A percentile compares a stretch with the other conserved stretches of the same genome.
phyloP scores from a whole-genome alignment of 2,113 vertebrate species.

The Ameiurus melas region DNA sequence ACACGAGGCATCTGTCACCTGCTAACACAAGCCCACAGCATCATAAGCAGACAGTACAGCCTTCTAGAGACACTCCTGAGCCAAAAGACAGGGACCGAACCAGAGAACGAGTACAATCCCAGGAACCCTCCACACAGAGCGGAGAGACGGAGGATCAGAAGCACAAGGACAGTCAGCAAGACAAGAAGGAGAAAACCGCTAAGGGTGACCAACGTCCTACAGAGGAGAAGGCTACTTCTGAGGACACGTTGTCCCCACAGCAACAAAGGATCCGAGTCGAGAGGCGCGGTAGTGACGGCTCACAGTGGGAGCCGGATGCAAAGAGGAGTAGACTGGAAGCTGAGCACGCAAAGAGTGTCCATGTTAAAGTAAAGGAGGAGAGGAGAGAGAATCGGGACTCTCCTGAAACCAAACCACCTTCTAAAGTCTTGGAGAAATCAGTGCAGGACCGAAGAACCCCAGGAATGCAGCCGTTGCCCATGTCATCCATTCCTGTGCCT shows the following conservation, averaged over 20 bases:
- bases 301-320: conserved; percentile 69
- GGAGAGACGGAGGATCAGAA: conserved; percentile 36
- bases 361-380: conserved; percentile 75
- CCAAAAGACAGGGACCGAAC: conserved; percentile 29
- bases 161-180: conserved; percentile 42
- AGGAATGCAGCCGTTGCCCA: conserved; percentile 58
- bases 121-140: conserved; percentile 23
- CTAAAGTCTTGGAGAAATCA: conserved; percentile 42
- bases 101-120: conserved; percentile 29
- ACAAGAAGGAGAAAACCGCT: conserved; percentile 37
- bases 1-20: conserved; percentile 39
- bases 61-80: conserved; percentile 33
- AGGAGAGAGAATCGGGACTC: conserved; percentile 78
- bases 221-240: conserved; percentile 73
- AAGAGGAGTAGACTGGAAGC: conserved; percentile 73
- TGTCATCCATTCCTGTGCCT: conserved; percentile 41
- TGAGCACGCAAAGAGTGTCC: conserved; percentile 57
- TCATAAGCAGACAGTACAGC: conserved; percentile 40
- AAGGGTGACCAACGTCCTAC: conserved; percentile 45
- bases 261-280: conserved; percentile 62
- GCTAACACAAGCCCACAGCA: conserved; percentile 13
- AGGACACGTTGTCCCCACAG: conserved; percentile 70
- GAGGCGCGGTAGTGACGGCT: conserved; percentile 71
- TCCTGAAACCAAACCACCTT: conserved; percentile 67
- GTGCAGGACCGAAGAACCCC: conserved; percentile 70